Conservation (phyloP, 2,113 vertebrate species). For the Archocentrus centrarchus region DNA sequence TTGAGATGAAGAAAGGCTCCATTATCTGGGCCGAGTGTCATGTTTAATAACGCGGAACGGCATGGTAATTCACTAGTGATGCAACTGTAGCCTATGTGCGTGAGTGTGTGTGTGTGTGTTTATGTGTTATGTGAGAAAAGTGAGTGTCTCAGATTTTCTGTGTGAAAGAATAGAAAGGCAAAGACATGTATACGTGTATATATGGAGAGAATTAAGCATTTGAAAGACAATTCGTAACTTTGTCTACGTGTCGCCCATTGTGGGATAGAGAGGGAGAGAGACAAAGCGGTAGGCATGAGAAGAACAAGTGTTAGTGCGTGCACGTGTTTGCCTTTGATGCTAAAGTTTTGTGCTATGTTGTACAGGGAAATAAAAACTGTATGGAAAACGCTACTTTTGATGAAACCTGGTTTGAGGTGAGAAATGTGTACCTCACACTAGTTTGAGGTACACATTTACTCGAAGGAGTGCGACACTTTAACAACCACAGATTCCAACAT, state of each 20-base stretch:
- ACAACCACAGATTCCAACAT: not conserved
- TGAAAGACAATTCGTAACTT: constrained; percentile 46
- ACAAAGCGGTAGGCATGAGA: constrained; percentile 34
- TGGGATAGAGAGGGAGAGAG: not conserved
- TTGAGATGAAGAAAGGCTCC: constrained; percentile 87
- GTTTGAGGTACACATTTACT: not conserved
- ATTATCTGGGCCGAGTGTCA: constrained; percentile 87
- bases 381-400: not conserved
- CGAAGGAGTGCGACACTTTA: rapidly evolving
- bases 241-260: constrained; percentile 8
- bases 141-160: not conserved
- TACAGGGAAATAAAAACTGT: constrained; percentile 14
- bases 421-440: too few relatives aligned
- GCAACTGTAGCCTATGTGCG: constrained; percentile 56
- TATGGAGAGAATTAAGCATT: constrained; percentile 39
- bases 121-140: not conserved
- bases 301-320: not conserved
- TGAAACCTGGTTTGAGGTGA: too few relatives aligned
- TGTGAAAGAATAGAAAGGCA: constrained; percentile 19
- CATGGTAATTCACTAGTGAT: constrained; percentile 79
- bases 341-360: constrained; percentile 30
- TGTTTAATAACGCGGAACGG: constrained; percentile 86
- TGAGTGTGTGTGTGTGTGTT: not conserved
- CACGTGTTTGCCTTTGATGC: not conserved
- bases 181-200: not conserved